phyloP scores from a whole-genome alignment of 2,888 invertebrate species.

The Callyntrura guangdongensis region DNA sequence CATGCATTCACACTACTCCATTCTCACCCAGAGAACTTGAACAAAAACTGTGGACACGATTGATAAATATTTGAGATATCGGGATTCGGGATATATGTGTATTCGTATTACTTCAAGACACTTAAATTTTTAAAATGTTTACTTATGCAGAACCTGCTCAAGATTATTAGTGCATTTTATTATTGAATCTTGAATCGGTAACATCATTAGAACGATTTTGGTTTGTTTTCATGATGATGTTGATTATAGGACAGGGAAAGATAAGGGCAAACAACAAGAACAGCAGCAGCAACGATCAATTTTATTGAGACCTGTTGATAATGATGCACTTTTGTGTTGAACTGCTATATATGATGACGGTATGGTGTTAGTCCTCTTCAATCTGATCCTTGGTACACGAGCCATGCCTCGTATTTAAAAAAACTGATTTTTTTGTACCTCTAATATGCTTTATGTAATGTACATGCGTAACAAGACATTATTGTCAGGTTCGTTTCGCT shows the following conservation, averaged over 20 bases:
- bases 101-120: too few species aligned
- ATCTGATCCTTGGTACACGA: neutral
- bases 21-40: too few species aligned
- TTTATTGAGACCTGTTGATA: constrained; percentile 35
- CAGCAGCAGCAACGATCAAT: neutral
- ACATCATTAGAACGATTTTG: neutral
- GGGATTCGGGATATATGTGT: too few species aligned
- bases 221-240: neutral
- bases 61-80: constrained; percentile 9
- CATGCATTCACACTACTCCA: neutral
- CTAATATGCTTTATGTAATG: constrained; percentile 13
- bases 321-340: constrained; percentile 8
- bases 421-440: constrained; percentile 17
- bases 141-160: neutral
- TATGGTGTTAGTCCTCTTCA: neutral
- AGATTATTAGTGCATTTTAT: constrained; percentile 38
- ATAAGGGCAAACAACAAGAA: neutral
- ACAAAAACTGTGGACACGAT: constrained; percentile 21
- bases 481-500: constrained; percentile 20
- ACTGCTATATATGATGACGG: too few species aligned
- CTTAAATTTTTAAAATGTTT: too few species aligned
- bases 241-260: neutral
- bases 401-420: neutral
- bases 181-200: constrained; percentile 12
- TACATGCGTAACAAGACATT: neutral